These are phyloP conservation scores for Siphlonurus alternatus DNA, from an alignment of 2,888 invertebrate genomes.

Conservation along the genomic window DNA sequence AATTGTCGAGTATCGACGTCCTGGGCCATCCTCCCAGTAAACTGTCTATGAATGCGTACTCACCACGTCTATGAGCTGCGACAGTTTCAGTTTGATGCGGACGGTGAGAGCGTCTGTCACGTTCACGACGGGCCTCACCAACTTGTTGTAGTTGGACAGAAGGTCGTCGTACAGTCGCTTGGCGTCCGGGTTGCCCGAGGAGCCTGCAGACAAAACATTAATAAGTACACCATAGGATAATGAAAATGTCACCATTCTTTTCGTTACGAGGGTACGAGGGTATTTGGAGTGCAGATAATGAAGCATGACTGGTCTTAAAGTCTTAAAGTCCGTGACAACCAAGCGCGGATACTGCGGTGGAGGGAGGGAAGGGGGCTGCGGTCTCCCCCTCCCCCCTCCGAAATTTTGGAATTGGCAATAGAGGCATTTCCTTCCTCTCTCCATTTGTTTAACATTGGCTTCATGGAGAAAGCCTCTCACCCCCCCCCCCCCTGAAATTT, in stretches of 20 bases:
- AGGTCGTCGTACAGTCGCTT: slow-evolving; percentile 78
- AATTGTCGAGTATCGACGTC: no score
- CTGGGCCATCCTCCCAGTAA: no score
- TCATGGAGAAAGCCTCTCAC: no score
- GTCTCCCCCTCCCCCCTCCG: no score
- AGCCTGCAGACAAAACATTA: slow-evolving; percentile 51
- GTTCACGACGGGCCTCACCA: slow-evolving; percentile 72
- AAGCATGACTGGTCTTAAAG: background rate
- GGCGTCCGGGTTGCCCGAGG: slow-evolving; percentile 74
- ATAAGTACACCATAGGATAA: slow-evolving; percentile 8
- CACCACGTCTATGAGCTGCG: slow-evolving; percentile 80
- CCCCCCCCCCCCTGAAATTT: no score
- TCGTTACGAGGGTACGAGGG: background rate
- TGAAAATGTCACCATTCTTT: background rate
- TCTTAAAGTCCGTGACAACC: background rate
- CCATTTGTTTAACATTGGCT: no score
- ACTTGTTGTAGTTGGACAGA: slow-evolving; percentile 72
- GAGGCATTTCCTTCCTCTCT: no score
- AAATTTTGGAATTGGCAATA: no score
- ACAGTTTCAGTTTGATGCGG: slow-evolving; percentile 71
- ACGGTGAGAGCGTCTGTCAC: slow-evolving; percentile 70
- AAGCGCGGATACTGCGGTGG: background rate
- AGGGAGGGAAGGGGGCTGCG: no score
- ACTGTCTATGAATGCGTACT: no score
- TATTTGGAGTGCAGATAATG: background rate